Evolutionary conservation across 2,888 invertebrate genomes (phyloP).

Genomic region (Heliconius ethilla): DNA sequence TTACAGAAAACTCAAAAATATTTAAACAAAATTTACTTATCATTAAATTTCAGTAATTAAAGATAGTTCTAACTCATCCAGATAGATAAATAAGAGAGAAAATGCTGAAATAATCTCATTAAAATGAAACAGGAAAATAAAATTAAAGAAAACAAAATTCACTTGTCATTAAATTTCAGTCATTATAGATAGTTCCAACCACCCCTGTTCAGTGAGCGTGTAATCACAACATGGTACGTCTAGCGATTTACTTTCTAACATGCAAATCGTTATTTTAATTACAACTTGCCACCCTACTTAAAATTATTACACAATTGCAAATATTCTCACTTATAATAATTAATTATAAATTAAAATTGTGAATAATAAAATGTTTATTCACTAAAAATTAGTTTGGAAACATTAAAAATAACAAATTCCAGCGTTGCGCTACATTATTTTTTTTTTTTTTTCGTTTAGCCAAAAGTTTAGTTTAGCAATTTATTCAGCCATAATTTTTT

Average conservation of each 20-base stretch:
- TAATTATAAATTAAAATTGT: neutral
- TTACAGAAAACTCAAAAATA: neutral
- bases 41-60: constrained; percentile 11
- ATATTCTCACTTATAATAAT: neutral
- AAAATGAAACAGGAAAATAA: neutral
- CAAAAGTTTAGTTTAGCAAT: neutral
- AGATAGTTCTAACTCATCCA: constrained; percentile 20
- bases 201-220: constrained; percentile 44
- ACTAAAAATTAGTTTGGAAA: neutral
- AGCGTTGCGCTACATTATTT: neutral
- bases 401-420: neutral
- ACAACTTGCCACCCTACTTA: constrained; percentile 38
- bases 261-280: constrained; percentile 57
- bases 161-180: constrained; percentile 7
- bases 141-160: constrained; percentile 1
- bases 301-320: constrained; percentile 18
- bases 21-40: constrained; percentile 2
- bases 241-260: constrained; percentile 58
- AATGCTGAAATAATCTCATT: neutral
- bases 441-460: neutral
- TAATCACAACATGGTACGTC: constrained; percentile 49
- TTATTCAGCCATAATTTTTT: neutral
- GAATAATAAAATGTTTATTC: neutral
- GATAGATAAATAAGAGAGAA: neutral
- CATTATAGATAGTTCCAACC: constrained; percentile 20